Evolutionary conservation across 2,113 vertebrate genomes (phyloP).

Genomic region (Trachemys scripta): DNA sequence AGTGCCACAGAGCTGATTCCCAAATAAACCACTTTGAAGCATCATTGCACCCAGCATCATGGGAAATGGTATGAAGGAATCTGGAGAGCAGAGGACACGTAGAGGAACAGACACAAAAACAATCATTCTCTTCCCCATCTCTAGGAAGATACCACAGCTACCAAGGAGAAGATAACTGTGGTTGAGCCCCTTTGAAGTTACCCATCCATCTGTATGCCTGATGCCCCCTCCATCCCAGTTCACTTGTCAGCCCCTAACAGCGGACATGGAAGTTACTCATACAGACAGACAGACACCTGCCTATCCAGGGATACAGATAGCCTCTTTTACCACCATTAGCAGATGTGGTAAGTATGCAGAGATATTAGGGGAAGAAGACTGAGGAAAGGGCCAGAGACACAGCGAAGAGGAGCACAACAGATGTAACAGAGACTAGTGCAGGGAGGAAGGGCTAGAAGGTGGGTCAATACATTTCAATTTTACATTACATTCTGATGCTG

Average conservation of each 20-base stretch:
- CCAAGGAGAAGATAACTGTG: not conserved
- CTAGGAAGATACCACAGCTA: not conserved
- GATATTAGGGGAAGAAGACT: not conserved
- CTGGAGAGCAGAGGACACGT: not conserved
- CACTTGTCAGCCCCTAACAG: accelerated
- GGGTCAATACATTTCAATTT: too few species aligned
- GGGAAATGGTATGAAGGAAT: not conserved
- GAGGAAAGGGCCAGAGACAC: not conserved
- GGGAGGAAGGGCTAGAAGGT: too few species aligned
- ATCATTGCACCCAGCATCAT: not conserved
- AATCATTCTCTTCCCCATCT: not conserved
- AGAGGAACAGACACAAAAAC: not conserved
- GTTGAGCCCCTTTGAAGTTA: not conserved
- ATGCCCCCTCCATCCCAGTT: not conserved
- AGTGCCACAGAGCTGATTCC: not conserved
- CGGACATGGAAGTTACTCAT: too few species aligned
- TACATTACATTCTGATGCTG: too few species aligned
- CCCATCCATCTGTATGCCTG: not conserved
- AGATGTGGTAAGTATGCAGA: not conserved
- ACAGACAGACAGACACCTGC: not conserved
- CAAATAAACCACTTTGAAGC: not conserved
- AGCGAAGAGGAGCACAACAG: not conserved
- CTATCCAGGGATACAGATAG: not conserved
- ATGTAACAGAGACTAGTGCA: too few species aligned
- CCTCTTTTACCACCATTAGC: not conserved